phyloP scores from a whole-genome alignment of 2,888 invertebrate species.

The Calameuta filiformis region DNA sequence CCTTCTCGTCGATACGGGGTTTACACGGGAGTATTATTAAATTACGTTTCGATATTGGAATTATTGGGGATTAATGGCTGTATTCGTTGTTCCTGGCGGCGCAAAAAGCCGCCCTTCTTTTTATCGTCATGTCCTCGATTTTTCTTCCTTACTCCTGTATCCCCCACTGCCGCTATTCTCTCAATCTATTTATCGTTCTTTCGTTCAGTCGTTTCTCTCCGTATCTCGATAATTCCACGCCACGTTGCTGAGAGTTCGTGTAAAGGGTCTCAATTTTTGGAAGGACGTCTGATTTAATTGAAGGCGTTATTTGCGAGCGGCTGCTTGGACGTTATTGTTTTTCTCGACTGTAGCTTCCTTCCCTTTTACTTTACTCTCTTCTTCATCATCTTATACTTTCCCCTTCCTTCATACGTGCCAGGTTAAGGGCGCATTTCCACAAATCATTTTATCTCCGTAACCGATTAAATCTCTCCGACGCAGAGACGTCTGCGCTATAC shows the following conservation, averaged over 20 bases:
- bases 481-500: not conserved
- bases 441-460: not conserved
- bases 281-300: not conserved
- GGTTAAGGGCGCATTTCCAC: not conserved
- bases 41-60: conserved; percentile 38
- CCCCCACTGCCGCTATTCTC: not conserved
- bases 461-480: not conserved
- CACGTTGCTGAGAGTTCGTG: conserved; percentile 2
- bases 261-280: conserved; percentile 10
- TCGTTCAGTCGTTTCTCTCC: conserved; percentile 2
- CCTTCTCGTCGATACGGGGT: conserved; percentile 14
- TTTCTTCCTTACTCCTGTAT: not conserved
- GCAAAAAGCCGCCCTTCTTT: conserved; percentile 19
- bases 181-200: conserved; percentile 13
- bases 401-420: not conserved
- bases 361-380: not conserved
- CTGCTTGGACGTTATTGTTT: not conserved
- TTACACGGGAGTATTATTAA: conserved; percentile 33
- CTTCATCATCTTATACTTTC: not conserved
- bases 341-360: not conserved
- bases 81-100: conserved; percentile 22
- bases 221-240: not conserved
- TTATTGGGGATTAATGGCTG: conserved; percentile 31
- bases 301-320: not conserved
- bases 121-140: conserved; percentile 13